phyloP scores from a whole-genome alignment of 2,888 invertebrate species.

The Mallateleia sp. region DNA sequence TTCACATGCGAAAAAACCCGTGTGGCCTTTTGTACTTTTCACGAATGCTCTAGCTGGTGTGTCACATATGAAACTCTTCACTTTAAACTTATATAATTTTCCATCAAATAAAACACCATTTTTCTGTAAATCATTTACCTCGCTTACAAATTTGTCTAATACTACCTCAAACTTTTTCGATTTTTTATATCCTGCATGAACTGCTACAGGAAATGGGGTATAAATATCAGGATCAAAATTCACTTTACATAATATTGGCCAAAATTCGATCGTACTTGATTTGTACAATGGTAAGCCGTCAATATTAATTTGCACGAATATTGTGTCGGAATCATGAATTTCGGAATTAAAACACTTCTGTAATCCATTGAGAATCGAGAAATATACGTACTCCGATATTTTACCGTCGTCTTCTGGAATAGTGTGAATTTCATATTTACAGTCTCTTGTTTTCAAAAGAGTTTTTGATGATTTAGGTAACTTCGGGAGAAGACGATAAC shows the following conservation, averaged over 20 bases:
- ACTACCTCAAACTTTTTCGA: slow-evolving; percentile 42
- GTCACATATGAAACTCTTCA: slow-evolving; percentile 71
- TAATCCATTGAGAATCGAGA: slow-evolving; percentile 34
- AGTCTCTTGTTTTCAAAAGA: slow-evolving; percentile 37
- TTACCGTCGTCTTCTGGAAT: background rate
- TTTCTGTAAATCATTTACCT: slow-evolving; percentile 60
- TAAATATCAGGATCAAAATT: slow-evolving; percentile 58
- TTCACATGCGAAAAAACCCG: slow-evolving; percentile 71
- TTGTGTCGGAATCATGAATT: slow-evolving; percentile 26
- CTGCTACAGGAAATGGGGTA: slow-evolving; percentile 69
- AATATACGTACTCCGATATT: slow-evolving; percentile 42
- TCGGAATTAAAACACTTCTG: slow-evolving; percentile 32
- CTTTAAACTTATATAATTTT: slow-evolving; percentile 26
- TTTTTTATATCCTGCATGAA: slow-evolving; percentile 58
- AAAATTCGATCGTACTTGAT: slow-evolving; percentile 59
- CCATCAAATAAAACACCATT: slow-evolving; percentile 48
- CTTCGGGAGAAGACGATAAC: slow-evolving; percentile 45
- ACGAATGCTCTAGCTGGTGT: slow-evolving; percentile 71
- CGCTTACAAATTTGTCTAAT: slow-evolving; percentile 50
- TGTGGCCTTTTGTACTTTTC: slow-evolving; percentile 72
- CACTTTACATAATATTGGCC: slow-evolving; percentile 70
- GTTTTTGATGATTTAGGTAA: slow-evolving; percentile 57
- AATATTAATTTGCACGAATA: slow-evolving; percentile 52
- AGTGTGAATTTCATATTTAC: slow-evolving; percentile 36
- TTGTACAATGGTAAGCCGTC: slow-evolving; percentile 69